Percentiles rank a stretch among this genome's conserved stretches.
phyloP scores from a whole-genome alignment of 2,113 vertebrate genomes.

The Paramormyrops kingsleyae region DNA sequence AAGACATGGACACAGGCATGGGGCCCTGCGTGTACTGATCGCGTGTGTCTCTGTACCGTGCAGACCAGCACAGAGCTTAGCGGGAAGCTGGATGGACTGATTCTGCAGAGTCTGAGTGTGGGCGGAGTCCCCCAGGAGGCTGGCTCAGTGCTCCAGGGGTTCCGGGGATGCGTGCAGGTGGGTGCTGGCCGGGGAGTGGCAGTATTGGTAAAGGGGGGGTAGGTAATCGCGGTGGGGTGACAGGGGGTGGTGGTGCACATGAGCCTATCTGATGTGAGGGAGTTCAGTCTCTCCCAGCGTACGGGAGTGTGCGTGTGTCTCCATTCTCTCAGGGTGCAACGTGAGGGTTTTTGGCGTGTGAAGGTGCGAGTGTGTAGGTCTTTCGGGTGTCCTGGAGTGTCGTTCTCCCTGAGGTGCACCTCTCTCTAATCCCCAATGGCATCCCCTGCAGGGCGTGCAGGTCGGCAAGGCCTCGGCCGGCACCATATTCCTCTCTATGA shows the following conservation, averaged over 20 bases:
- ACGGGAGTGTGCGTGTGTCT: background rate
- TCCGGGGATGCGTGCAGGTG: conserved; percentile 88
- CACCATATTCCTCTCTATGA: conserved; percentile 53
- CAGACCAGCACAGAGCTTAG: conserved; percentile 67
- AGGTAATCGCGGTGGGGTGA: background rate
- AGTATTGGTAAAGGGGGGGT: background rate
- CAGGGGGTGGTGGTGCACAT: background rate
- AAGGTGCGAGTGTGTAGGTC: background rate
- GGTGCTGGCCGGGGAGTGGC: background rate
- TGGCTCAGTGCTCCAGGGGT: conserved; percentile 67
- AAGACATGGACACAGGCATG: background rate
- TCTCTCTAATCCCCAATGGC: background rate
- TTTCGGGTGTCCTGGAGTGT: background rate
- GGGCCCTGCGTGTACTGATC: background rate
- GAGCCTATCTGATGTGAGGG: background rate
- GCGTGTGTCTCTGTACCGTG: background rate
- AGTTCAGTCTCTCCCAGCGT: background rate
- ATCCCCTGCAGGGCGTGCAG: conserved; percentile 65
- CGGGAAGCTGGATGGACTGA: conserved; percentile 66
- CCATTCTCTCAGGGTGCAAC: background rate
- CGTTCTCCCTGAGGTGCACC: background rate
- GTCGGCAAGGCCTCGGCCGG: conserved; percentile 53
- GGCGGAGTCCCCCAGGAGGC: conserved; percentile 60
- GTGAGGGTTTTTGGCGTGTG: background rate
- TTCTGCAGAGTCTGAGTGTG: conserved; percentile 66